Evolutionary conservation across 2,113 vertebrate species (phyloP).

Genomic region (Chaetorhynchus papuensis): DNA sequence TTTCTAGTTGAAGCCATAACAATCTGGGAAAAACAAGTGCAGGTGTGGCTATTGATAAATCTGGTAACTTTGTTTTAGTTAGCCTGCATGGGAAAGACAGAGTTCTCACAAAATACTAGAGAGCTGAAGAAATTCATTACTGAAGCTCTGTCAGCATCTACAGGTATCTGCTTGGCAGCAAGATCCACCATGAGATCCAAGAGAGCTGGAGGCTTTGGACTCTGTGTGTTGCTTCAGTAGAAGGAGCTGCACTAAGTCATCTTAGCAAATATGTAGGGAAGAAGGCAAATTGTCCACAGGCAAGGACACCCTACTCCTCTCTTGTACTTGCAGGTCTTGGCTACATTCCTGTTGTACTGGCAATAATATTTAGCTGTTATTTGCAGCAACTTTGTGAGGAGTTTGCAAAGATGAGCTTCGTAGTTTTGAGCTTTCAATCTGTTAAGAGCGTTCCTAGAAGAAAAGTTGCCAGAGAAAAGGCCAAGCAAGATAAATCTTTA

Average conservation of each 20-base stretch:
- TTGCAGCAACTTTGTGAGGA: not conserved
- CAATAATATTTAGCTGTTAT: not conserved
- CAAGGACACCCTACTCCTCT: not conserved
- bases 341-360: not conserved
- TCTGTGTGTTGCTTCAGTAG: not conserved
- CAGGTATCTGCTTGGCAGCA: not conserved
- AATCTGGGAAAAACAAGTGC: too few species aligned
- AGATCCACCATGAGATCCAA: not conserved
- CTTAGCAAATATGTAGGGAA: not conserved
- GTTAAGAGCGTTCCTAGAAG: not conserved
- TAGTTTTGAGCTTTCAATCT: not conserved
- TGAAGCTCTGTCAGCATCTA: too few species aligned
- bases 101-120: too few species aligned
- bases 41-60: too few species aligned
- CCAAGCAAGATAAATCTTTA: not conserved
- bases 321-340: not conserved
- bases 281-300: not conserved
- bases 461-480: slow-evolving; percentile 14
- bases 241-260: not conserved
- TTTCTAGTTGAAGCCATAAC: too few species aligned
- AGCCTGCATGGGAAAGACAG: too few species aligned
- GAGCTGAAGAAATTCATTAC: too few species aligned
- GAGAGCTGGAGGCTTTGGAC: not conserved
- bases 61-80: too few species aligned
- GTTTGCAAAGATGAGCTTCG: not conserved